Conservation (phyloP, 2,888 invertebrate genomes). For the Dasypogon diadema region DNA sequence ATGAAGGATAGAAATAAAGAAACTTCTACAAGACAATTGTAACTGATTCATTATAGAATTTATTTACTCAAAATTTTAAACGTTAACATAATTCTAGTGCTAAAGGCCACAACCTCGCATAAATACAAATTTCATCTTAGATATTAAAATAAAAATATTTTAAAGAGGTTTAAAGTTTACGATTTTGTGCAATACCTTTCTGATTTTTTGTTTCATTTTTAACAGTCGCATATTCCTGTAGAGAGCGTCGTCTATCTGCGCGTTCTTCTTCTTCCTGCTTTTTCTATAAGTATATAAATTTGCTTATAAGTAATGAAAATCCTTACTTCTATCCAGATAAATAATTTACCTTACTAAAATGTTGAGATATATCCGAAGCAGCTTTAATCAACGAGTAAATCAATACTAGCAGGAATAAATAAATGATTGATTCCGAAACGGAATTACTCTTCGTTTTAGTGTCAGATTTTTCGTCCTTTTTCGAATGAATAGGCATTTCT, state of each 20-base stretch:
- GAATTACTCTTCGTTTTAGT: conserved; percentile 47
- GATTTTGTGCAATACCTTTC: conserved; percentile 49
- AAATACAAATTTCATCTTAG: not conserved
- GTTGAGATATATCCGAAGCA: conserved; percentile 67
- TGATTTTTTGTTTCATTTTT: conserved; percentile 60
- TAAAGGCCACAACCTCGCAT: conserved; percentile 17
- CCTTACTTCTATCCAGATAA: not conserved
- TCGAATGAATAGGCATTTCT: too few relatives aligned
- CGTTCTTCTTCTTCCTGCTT: conserved; percentile 65
- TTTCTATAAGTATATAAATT: conserved; percentile 20
- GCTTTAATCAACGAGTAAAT: conserved; percentile 66
- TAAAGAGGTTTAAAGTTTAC: conserved; percentile 21
- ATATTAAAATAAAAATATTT: conserved; percentile 4
- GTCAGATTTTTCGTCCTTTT: not conserved
- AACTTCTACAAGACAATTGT: too few relatives aligned
- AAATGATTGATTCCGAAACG: conserved; percentile 55
- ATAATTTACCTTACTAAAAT: conserved; percentile 63
- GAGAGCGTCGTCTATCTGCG: conserved; percentile 64
- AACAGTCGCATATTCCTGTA: conserved; percentile 64
- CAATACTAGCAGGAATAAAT: conserved; percentile 66
- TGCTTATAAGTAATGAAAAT: too few relatives aligned
- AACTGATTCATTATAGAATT: not conserved
- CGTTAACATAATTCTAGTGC: conserved; percentile 1
- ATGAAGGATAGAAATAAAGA: not conserved
- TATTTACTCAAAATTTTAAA: conserved; percentile 21